Percentiles rank a stretch among this genome's conserved stretches.
phyloP scores from a whole-genome alignment of 1,140 invertebrate genomes.

The Ips typographus region DNA sequence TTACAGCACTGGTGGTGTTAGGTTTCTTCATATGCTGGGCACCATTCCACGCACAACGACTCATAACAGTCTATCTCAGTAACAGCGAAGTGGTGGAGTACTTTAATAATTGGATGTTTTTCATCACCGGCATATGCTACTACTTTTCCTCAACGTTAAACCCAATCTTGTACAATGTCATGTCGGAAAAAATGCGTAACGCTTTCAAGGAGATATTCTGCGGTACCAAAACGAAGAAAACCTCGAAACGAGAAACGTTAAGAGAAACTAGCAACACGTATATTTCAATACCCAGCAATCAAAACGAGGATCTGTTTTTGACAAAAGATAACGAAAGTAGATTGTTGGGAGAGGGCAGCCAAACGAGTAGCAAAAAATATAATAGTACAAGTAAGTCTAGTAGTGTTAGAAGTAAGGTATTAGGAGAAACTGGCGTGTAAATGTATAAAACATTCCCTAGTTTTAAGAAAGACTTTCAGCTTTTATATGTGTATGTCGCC shows the following conservation, averaged over 20 bases:
- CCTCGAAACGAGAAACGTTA: slow-evolving; percentile 16
- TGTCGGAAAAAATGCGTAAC: slow-evolving; percentile 81
- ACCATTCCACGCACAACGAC: slow-evolving; percentile 90
- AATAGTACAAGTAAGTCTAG: slow-evolving; percentile 1
- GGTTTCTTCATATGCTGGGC: slow-evolving; percentile 98
- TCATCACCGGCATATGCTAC: slow-evolving; percentile 78
- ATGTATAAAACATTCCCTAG: background rate
- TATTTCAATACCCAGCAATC: slow-evolving; percentile 22
- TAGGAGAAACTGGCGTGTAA: slow-evolving; percentile 21
- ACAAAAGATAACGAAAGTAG: slow-evolving; percentile 7
- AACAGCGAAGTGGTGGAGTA: slow-evolving; percentile 62
- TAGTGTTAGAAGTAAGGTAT: slow-evolving; percentile 6
- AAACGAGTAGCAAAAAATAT: slow-evolving; percentile 8
- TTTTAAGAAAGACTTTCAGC: background rate
- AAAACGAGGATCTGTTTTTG: slow-evolving; percentile 26
- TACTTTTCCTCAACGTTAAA: slow-evolving; percentile 88
- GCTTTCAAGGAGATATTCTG: slow-evolving; percentile 67
- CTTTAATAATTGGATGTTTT: slow-evolving; percentile 78
- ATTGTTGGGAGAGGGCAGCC: slow-evolving; percentile 9
- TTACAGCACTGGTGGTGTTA: slow-evolving; percentile 89
- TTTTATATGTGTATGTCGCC: too few relatives aligned
- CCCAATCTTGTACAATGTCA: slow-evolving; percentile 89
- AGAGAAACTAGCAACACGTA: slow-evolving; percentile 31
- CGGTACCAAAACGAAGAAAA: slow-evolving; percentile 34
- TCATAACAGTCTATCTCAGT: slow-evolving; percentile 70